A percentile compares a stretch with the other conserved stretches of the same genome.
These are phyloP conservation scores for Brachionus paranguensis DNA, from an alignment of 1,140 invertebrate species.

Conservation along the genomic window DNA sequence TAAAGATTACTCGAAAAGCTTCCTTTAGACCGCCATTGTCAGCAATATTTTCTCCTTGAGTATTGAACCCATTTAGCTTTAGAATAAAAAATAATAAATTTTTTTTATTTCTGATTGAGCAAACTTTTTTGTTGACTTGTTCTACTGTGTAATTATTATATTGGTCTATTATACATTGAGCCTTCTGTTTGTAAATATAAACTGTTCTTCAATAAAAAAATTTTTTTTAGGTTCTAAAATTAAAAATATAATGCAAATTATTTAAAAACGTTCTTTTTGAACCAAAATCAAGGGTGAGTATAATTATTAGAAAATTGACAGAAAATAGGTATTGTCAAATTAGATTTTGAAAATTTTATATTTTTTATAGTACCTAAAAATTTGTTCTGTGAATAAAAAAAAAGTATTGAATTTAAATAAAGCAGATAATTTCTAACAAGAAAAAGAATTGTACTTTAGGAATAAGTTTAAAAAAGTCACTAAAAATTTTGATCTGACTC, in stretches of 20 bases:
- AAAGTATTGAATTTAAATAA: no score
- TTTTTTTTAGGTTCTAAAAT: not conserved
- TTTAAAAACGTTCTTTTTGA: not conserved
- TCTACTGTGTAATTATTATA: not conserved
- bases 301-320: no score
- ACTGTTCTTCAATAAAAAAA: constrained; percentile 7
- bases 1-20: constrained; percentile 49
- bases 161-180: constrained; percentile 16
- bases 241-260: not conserved
- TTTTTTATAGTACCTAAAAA: no score
- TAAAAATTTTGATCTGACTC: no score
- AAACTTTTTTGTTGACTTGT: constrained; percentile 29
- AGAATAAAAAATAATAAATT: not conserved
- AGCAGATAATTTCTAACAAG: no score
- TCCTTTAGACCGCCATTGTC: constrained; percentile 58
- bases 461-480: no score
- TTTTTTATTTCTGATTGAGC: not conserved
- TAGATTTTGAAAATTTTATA: no score
- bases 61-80: constrained; percentile 56
- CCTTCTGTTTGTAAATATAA: not conserved
- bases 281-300: no score
- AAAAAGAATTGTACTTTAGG: no score
- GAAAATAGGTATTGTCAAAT: no score
- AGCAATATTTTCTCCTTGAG: constrained; percentile 59
- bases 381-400: no score